Evolutionary conservation across 1,140 invertebrate species (phyloP).

Genomic region (Hormaphis cornu): DNA sequence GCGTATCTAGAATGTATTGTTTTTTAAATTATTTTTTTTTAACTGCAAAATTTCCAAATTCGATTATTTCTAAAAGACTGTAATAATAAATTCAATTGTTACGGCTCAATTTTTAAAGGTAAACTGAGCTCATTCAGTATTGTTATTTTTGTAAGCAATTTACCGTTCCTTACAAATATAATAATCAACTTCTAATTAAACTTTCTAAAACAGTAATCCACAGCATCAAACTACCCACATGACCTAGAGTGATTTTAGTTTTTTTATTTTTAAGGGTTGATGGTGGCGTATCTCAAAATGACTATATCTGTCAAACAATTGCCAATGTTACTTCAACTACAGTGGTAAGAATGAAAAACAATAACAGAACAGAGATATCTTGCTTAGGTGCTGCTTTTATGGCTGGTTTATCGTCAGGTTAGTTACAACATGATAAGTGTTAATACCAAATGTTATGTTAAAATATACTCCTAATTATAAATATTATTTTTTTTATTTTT

Average conservation of each 20-base stretch:
- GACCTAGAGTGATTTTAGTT: too few species aligned
- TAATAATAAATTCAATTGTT: too few species aligned
- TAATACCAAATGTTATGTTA: background rate
- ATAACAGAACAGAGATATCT: slow-evolving; percentile 59
- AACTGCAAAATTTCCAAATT: too few species aligned
- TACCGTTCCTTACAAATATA: too few species aligned
- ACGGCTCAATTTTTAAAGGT: too few species aligned
- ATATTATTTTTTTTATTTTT: slow-evolving; percentile 34
- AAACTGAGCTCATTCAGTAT: too few species aligned
- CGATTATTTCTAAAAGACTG: too few species aligned
- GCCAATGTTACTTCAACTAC: slow-evolving; percentile 52
- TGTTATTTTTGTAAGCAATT: too few species aligned
- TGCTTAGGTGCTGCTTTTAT: slow-evolving; percentile 69
- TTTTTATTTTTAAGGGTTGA: slow-evolving; percentile 71
- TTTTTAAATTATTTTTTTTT: background rate
- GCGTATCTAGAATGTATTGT: background rate
- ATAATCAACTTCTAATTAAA: too few species aligned
- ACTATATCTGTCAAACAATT: slow-evolving; percentile 80
- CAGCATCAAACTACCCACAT: too few species aligned
- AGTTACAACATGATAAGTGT: slow-evolving; percentile 31
- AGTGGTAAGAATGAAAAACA: slow-evolving; percentile 60
- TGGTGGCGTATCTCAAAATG: slow-evolving; percentile 85
- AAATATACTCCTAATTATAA: background rate
- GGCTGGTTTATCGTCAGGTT: slow-evolving; percentile 68
- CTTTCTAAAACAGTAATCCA: too few species aligned